Base-by-base conservation (phyloP, 2,888 invertebrate genomes). In the Netelia fuscicornis region DNA sequence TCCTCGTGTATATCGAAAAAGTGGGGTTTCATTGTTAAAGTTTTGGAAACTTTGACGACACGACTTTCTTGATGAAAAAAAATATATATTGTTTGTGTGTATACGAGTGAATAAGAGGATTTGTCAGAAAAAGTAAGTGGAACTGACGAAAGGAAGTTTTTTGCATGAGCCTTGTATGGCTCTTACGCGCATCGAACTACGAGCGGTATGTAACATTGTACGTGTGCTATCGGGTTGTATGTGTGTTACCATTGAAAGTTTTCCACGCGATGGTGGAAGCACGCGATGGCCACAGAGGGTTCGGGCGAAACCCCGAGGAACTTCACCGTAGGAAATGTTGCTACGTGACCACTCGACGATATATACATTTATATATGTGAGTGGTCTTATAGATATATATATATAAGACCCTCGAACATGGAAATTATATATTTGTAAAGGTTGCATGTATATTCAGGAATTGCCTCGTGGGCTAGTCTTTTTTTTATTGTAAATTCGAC, bases 221-320 rank as follows among this genome's bases (percentile, higher is more conserved):
- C 54, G 11, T 52, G 54, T 64, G 42, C 10, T 44, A n/a, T 11
- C 30, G 44, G 6, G 48, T n/a, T 75, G 20, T 81, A 42, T 79
- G 52, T 65, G 67, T 52, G 67, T 52, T 70, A 37, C 30, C 23
- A 60, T 52, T 67, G 54, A 81, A 81, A 81, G 84, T 83, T 84
- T 84, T 77, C 81, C 81, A 78, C 77, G 84, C 62, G 72, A 84
- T 81, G 23, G 44, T 20, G 68, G 72, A 52, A 75, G 74, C 84
- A 84, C 81, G 77, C 84, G 67, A 81, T 30, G 65, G 71, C 67
- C 64, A 71, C 64, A 62, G 62, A 79, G 71, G 74, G 77, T 62
- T 62, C 56, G n/a, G 25, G 37, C 54, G 58, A 54, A 67, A 62
- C 60, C 81, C 64, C 72, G 67, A 67, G 67, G 11, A 84, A 72